These are phyloP conservation scores for Picus viridis DNA, from an alignment of 2,797 vertebrate genomes.

Conservation along the genomic window DNA sequence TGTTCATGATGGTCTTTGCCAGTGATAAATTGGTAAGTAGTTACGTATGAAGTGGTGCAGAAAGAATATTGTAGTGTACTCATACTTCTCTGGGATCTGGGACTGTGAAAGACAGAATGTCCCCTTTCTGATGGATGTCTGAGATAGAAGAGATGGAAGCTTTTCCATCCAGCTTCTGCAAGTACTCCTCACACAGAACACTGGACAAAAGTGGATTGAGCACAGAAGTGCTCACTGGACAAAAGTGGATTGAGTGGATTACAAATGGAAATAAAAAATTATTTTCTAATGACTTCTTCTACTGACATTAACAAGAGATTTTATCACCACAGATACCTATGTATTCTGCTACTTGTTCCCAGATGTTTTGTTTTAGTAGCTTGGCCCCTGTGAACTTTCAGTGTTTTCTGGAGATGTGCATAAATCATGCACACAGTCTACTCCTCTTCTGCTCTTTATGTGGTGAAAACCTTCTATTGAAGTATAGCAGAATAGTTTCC, in stretches of 20 bases:
- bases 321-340: background rate
- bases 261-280: background rate
- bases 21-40: background rate
- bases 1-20: background rate
- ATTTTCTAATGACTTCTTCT: background rate
- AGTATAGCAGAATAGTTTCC: background rate
- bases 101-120: background rate
- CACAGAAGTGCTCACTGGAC: background rate
- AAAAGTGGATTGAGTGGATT: background rate
- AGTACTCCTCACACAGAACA: background rate
- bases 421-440: background rate
- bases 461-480: background rate
- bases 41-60: background rate
- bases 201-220: background rate
- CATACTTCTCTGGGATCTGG: background rate
- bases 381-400: background rate
- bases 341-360: background rate
- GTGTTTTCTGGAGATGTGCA: background rate
- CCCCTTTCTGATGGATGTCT: background rate
- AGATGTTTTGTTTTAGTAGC: background rate
- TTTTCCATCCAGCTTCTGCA: background rate
- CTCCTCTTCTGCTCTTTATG: background rate
- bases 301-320: background rate
- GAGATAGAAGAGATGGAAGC: background rate
- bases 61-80: background rate